Base-by-base conservation (phyloP, 1,140 invertebrate species). In the Helicoverpa armigera region DNA sequence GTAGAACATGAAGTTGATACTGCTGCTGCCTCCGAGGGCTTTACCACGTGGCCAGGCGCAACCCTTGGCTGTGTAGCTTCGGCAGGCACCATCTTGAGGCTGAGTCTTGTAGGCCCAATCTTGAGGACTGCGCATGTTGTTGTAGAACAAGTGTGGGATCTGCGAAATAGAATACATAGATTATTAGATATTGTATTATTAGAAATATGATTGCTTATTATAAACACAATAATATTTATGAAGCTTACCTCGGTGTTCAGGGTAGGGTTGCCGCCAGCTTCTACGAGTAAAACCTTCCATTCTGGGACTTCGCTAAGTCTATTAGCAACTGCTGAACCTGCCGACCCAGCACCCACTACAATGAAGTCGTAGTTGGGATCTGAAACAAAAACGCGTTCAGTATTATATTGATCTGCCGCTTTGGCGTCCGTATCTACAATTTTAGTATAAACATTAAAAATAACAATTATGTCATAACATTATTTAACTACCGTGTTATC, bases 311-410 rank as follows among this genome's bases (percentile, higher is more conserved):
- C 97, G 0, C 97, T 97, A 50, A 99, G 92, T 43, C 98, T 96
- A 82, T 97, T 98, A 2, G 98, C 98, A 14, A 99, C 92, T 10
- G 98, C 98, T 2, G 97, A 97, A 4, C 98, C 98, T 0, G 98
- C 98, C 12, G 97, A 98, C 12, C 87, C 87, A 12, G 85, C 83
- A 12, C 87, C 87, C 1, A 89, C 85, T 9, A 89, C 83, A 14
- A 89, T 84, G 75, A 87, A 89, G 74, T 89, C 87, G 74, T 85
- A 89, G 23, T 83, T 85, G 31, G 90, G 89, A 83, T 89, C 89
- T 91, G 82, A 74, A 87, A 85, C 10, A 3, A 83, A 54, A 63
- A 72, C 13, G 2, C 50, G 29, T 16, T n/a, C 1, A 2, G 58
- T 43, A 69, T 54, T 48, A 18, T 9, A 65, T 53, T 78, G 12